Conservation (phyloP, 2,888 invertebrate species). For the Mythimna ferrago region DNA sequence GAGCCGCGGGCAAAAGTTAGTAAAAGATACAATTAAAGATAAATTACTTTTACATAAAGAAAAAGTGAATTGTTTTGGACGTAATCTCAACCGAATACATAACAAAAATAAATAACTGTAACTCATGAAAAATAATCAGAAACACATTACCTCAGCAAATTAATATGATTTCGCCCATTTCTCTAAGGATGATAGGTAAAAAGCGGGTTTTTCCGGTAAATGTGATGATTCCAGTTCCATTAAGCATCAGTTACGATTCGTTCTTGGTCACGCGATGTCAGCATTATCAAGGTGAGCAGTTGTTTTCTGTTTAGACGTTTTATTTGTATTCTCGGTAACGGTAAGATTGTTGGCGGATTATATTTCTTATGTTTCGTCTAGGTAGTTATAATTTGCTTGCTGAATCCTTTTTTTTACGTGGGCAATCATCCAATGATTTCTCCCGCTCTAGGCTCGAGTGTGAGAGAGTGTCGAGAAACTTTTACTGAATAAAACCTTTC, state of each 20-base stretch:
- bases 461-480: too few species aligned
- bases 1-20: too few species aligned
- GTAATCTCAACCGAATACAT: conserved; percentile 14
- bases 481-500: too few species aligned
- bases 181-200: conserved; percentile 83
- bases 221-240: conserved; percentile 88
- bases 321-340: conserved; percentile 39
- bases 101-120: conserved; percentile 23
- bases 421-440: too few species aligned
- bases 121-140: conserved; percentile 72
- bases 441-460: too few species aligned
- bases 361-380: conserved; percentile 16
- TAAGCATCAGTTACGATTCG: conserved; percentile 88
- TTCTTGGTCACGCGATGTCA: conserved; percentile 87
- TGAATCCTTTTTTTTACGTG: too few species aligned
- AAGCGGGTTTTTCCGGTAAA: conserved; percentile 82
- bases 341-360: conserved; percentile 38
- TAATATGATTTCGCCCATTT: conserved; percentile 79
- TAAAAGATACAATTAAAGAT: too few species aligned
- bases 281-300: conserved; percentile 82
- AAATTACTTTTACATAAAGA: not conserved
- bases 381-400: too few species aligned
- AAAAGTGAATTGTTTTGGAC: not conserved
- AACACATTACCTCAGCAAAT: conserved; percentile 79
- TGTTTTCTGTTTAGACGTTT: conserved; percentile 67